Evolutionary conservation across 2,888 invertebrate species (phyloP).

Genomic region (Colostygia pectinataria): DNA sequence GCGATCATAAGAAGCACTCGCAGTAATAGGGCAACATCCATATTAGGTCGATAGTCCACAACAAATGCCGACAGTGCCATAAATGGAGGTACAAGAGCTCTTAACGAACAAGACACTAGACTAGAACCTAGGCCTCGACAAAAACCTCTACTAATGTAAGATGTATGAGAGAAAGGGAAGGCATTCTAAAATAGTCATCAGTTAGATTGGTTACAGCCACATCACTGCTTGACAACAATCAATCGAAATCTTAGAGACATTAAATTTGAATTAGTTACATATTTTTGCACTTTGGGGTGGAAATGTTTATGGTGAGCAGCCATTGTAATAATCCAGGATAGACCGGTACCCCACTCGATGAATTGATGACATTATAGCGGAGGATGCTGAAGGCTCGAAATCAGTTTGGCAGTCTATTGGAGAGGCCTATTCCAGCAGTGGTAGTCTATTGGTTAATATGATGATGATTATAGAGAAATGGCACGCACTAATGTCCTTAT

Average conservation of each 20-base stretch:
- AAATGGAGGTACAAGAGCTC: constrained; percentile 58
- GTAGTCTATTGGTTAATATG: constrained; percentile 38
- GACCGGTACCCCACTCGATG: no score
- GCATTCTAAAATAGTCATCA: constrained; percentile 10
- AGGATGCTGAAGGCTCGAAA: no score
- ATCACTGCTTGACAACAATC: not conserved
- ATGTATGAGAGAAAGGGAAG: constrained; percentile 19
- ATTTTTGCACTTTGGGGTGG: no score
- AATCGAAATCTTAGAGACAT: constrained; percentile 4
- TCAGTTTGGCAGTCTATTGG: no score
- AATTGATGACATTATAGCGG: no score
- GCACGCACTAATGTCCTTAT: constrained; percentile 54
- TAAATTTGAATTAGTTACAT: no score
- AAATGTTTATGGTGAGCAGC: no score
- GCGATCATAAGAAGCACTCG: constrained; percentile 38
- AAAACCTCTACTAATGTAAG: constrained; percentile 37
- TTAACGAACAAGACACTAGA: constrained; percentile 59
- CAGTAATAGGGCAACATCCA: constrained; percentile 47
- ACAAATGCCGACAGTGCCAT: constrained; percentile 55
- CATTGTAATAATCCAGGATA: no score
- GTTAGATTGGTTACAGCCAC: not conserved
- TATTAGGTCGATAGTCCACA: constrained; percentile 51
- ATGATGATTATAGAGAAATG: constrained; percentile 55
- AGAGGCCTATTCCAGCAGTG: no score
- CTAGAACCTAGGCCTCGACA: constrained; percentile 46